Evolutionary conservation across 2,888 invertebrate genomes (phyloP), one percentile per base, ranked within the genome.

Genomic region (Lacanobia wlatinum): DNA sequence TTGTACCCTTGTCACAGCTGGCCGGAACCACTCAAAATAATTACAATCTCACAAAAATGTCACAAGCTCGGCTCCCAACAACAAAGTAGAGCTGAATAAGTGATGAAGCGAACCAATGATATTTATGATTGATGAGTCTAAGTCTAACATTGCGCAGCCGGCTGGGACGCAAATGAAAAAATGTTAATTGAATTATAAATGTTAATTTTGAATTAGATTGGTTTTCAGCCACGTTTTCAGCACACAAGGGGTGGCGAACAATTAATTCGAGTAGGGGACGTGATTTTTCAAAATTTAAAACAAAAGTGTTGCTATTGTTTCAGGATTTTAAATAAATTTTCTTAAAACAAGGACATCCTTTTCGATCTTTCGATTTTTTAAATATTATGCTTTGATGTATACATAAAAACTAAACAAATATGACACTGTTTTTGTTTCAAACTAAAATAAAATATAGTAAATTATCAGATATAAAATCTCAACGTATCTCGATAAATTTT

Each of bases 21-120:
- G 90, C 78, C 85, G 84, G 84, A 85, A 89, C 87, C 92, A 92
- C 92, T 92, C 89, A 88, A 89, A 90, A 90, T 92, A 92, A 92
- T 92, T 92, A 91, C 89, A 91, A 92, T 90, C 88, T 90, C 89
- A 87, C 90, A 90, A 91, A 91, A 91, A 90, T 90, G 88, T 87
- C 88, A 87, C 84, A 78, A 84, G 80, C 84, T 69, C 55, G 76
- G 77, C 77, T 81, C 69, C 59, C 46, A 85, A 81, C 84, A 88
- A 83, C 83, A 84, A 86, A 89, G 86, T 87, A 83, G 78, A 80
- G 80, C 86, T 85, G 87, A 89, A 89, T 90, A 89, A 91, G 87
- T 87, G 87, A 89, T 89, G 89, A 87, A 88, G 87, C 83, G 85
- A 87, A 76, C 84, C 84, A 85, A 85, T 86, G 82, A 85, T 84